Conservation (phyloP, 2,113 vertebrate genomes). For the Manacus vitellinus region DNA sequence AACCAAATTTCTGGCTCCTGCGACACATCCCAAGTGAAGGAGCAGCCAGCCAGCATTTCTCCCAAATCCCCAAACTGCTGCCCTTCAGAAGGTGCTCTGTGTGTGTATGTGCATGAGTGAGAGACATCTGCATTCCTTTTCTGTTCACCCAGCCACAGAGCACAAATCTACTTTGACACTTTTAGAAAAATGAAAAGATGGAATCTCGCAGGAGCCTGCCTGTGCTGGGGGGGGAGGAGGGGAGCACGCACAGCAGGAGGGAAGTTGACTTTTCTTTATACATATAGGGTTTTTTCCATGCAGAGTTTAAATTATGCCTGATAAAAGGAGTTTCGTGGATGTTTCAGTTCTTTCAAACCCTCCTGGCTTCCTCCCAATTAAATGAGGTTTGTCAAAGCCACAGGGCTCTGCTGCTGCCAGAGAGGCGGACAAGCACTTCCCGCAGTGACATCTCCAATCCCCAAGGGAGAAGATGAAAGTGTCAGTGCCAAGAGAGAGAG, state of each 20-base stretch:
- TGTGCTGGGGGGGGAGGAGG: conserved; percentile 60
- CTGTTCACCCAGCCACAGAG: conserved; percentile 78
- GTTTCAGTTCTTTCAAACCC: conserved; percentile 88
- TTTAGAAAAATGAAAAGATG: conserved; percentile 84
- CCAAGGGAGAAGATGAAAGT: conserved; percentile 86
- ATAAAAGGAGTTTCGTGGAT: conserved; percentile 87
- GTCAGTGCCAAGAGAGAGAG: conserved; percentile 68
- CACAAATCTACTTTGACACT: conserved; percentile 84
- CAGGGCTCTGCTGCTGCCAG: conserved; percentile 84
- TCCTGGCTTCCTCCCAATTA: conserved; percentile 89
- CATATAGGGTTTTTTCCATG: conserved; percentile 87
- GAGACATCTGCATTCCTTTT: conserved; percentile 74
- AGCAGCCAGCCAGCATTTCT: neutral
- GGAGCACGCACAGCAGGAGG: conserved; percentile 79
- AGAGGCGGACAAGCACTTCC: conserved; percentile 84
- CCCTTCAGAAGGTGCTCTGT: conserved; percentile 50
- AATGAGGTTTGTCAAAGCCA: conserved; percentile 90
- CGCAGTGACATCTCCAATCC: conserved; percentile 84
- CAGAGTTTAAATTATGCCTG: conserved; percentile 89
- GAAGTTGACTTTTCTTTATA: conserved; percentile 89
- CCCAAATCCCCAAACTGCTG: neutral
- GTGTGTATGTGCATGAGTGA: conserved; percentile 39
- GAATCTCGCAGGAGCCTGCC: conserved; percentile 80
- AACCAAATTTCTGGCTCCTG: conserved; percentile 34
- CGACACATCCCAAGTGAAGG: neutral